A percentile compares a stretch with the other conserved stretches of the same genome.
Evolutionary conservation across 2,888 invertebrate species (phyloP).

Genomic region (Melinopterus prodromus): DNA sequence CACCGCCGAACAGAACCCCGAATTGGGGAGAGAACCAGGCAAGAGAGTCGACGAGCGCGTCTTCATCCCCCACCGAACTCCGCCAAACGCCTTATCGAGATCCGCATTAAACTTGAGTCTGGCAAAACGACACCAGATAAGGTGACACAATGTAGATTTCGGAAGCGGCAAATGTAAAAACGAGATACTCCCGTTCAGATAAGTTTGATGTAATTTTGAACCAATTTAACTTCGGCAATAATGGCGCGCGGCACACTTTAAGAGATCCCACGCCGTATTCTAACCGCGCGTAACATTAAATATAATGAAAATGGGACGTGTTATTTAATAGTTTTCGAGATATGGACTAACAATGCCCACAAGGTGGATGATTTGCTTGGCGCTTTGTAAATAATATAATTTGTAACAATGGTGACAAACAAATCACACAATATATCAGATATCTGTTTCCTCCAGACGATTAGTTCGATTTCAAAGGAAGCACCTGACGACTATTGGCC

Average conservation of each 20-base stretch:
- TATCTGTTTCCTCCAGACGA: too few species aligned
- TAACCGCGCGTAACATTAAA: neutral
- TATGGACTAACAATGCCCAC: neutral
- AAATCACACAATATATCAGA: too few species aligned
- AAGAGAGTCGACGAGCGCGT: neutral
- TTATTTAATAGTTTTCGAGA: neutral
- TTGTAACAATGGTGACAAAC: too few species aligned
- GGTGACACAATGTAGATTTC: conserved; percentile 35
- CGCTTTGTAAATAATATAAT: too few species aligned
- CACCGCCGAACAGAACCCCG: conserved; percentile 25
- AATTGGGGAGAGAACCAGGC: conserved; percentile 29
- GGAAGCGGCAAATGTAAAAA: neutral
- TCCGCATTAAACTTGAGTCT: conserved; percentile 34
- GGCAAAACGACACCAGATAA: conserved; percentile 30
- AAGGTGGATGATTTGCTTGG: too few species aligned
- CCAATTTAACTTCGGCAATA: neutral
- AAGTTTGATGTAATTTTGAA: conserved; percentile 4
- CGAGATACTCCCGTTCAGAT: neutral
- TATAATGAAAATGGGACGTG: neutral
- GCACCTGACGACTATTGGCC: too few species aligned
- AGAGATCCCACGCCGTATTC: neutral
- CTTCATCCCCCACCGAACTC: neutral
- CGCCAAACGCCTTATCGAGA: conserved; percentile 22
- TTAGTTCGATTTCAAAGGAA: too few species aligned
- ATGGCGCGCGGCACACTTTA: neutral